Percentiles rank a stretch among this genome's conserved stretches.
phyloP scores from a whole-genome alignment of 2,888 invertebrate genomes.

The Junonia oenone region DNA sequence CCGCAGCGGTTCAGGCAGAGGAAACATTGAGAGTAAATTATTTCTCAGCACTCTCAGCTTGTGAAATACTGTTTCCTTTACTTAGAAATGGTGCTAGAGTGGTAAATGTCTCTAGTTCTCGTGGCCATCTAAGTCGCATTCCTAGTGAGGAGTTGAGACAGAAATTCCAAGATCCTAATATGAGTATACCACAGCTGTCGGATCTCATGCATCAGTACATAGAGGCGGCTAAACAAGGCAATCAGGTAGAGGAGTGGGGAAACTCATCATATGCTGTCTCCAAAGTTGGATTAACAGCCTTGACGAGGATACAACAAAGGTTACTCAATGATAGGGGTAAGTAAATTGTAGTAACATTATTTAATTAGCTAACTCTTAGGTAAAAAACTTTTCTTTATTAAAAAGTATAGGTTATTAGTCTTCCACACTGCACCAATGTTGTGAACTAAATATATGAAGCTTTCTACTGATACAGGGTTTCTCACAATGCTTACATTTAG shows the following conservation, averaged over 20 bases:
- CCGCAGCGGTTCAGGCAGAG: constrained; percentile 84
- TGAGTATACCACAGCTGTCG: constrained; percentile 79
- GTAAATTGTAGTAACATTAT: too few relatives aligned
- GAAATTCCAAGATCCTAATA: constrained; percentile 67
- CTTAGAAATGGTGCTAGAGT: constrained; percentile 84
- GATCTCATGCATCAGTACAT: constrained; percentile 83
- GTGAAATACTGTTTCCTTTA: constrained; percentile 85
- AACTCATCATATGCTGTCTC: constrained; percentile 84
- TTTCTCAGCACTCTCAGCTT: constrained; percentile 81
- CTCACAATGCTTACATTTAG: too few relatives aligned
- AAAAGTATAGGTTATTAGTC: too few relatives aligned
- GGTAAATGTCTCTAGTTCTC: constrained; percentile 85
- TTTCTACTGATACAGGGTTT: too few relatives aligned
- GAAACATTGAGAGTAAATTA: constrained; percentile 85
- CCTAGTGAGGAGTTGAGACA: constrained; percentile 72
- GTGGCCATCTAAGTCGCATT: constrained; percentile 80
- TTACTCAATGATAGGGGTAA: constrained; percentile 51
- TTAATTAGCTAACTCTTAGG: too few relatives aligned
- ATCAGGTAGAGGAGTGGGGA: constrained; percentile 73
- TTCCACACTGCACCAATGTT: too few relatives aligned
- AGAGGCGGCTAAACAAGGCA: constrained; percentile 68
- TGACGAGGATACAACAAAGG: constrained; percentile 83
- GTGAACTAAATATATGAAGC: too few relatives aligned
- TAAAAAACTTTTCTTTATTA: too few relatives aligned
- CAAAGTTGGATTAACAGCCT: too few relatives aligned